These are phyloP conservation scores for Phaethon lepturus DNA, from an alignment of 2,113 vertebrate species.

Conservation along the genomic window DNA sequence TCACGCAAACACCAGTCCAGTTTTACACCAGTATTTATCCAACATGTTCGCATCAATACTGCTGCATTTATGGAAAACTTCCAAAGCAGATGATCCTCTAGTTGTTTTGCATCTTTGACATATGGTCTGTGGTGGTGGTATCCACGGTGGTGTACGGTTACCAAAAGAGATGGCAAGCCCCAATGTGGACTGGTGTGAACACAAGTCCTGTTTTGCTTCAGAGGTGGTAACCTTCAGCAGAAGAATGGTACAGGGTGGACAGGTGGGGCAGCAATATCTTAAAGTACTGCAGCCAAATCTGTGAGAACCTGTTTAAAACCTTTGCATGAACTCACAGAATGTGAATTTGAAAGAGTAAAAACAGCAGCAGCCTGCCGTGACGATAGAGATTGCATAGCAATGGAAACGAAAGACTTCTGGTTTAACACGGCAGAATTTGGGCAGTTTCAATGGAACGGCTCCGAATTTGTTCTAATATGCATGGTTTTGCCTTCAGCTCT, in stretches of 20 bases:
- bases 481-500: background rate
- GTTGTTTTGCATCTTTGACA: background rate
- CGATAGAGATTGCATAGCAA: background rate
- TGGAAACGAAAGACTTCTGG: slow-evolving; percentile 2
- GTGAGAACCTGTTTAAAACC: background rate
- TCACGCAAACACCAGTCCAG: background rate
- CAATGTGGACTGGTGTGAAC: background rate
- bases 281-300: slow-evolving; percentile 20
- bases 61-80: background rate
- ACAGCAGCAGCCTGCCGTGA: background rate
- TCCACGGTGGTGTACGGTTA: fast-evolving
- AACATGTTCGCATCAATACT: background rate
- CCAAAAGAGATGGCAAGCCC: background rate
- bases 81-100: background rate
- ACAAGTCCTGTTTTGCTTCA: background rate
- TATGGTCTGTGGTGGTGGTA: background rate
- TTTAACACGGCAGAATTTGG: background rate
- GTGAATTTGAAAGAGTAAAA: background rate
- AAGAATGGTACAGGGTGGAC: slow-evolving; percentile 41
- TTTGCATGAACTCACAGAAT: background rate
- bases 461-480: background rate
- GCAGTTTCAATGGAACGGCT: background rate
- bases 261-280: slow-evolving; percentile 66
- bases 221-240: background rate
- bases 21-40: background rate